Conservation (phyloP, 2,113 vertebrate species). For the Prochilodus magdalenae region DNA sequence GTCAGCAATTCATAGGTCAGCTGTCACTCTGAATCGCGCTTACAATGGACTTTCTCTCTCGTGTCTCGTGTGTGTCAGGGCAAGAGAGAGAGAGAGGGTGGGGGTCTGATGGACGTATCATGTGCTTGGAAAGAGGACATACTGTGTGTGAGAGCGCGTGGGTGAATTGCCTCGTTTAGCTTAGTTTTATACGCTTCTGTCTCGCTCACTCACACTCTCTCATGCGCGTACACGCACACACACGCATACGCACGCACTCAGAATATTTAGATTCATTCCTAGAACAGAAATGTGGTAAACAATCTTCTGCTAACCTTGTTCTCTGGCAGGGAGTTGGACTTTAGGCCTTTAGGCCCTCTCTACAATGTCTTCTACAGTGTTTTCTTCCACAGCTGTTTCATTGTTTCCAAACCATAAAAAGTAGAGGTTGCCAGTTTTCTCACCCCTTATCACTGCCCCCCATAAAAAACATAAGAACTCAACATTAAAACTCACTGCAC, state of each 20-base stretch:
- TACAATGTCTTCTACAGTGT: background rate
- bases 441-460: too few relatives aligned
- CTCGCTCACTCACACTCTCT: conserved; percentile 42
- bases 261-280: conserved; percentile 34
- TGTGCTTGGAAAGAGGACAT: conserved; percentile 50
- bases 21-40: conserved; percentile 77
- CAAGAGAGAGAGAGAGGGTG: conserved; percentile 33
- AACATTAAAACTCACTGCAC: too few relatives aligned
- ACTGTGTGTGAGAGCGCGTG: conserved; percentile 46
- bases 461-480: too few relatives aligned
- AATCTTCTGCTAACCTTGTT: conserved; percentile 35
- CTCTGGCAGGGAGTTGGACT: conserved; percentile 10
- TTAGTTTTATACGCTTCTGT: conserved; percentile 44
- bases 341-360: background rate
- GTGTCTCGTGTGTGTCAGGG: conserved; percentile 41
- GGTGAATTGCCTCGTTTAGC: conserved; percentile 47
- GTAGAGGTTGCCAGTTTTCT: too few relatives aligned
- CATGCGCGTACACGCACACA: conserved; percentile 29
- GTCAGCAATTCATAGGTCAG: conserved; percentile 80
- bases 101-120: conserved; percentile 42
- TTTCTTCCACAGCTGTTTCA: background rate
- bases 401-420: too few relatives aligned
- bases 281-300: conserved; percentile 49
- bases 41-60: conserved; percentile 63
- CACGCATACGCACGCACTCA: conserved; percentile 14